Conservation (phyloP, 2,888 invertebrate species). For the Aphodius granarius region DNA sequence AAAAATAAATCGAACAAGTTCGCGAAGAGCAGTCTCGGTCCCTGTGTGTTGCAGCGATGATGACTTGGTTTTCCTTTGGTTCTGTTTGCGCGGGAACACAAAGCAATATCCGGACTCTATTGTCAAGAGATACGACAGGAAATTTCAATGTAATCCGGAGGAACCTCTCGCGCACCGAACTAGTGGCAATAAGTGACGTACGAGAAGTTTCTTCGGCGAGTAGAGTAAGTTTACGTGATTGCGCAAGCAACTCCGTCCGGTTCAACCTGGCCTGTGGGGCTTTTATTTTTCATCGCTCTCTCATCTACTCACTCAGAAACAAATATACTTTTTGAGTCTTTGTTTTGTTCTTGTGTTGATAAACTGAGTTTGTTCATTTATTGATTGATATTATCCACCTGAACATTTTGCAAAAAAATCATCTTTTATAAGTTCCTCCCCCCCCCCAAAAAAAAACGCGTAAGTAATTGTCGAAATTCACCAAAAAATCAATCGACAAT, state of each 20-base stretch:
- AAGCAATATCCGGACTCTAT: conserved; percentile 39
- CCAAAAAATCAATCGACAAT: no score
- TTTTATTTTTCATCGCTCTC: background rate
- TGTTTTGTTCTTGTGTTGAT: background rate
- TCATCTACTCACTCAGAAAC: background rate
- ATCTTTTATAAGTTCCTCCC: no score
- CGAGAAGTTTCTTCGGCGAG: background rate
- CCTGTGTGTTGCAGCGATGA: conserved; percentile 32
- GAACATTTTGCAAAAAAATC: no score
- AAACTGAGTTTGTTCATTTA: no score
- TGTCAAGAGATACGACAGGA: conserved; percentile 37
- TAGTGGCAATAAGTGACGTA: conserved; percentile 28
- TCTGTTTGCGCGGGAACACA: conserved; percentile 37
- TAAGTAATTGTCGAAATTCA: no score
- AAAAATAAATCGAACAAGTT: conserved; percentile 36
- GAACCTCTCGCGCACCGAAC: conserved; percentile 32
- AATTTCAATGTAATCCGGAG: conserved; percentile 39
- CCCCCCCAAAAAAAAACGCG: no score
- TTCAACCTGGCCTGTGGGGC: background rate
- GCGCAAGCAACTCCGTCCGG: background rate
- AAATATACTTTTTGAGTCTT: background rate
- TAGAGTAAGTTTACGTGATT: conserved; percentile 6
- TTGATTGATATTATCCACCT: no score
- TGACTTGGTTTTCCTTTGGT: conserved; percentile 34
- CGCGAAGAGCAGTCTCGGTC: conserved; percentile 25